Evolutionary conservation across 1,140 invertebrate genomes (phyloP).

Genomic region (Campoletis sonorensis): DNA sequence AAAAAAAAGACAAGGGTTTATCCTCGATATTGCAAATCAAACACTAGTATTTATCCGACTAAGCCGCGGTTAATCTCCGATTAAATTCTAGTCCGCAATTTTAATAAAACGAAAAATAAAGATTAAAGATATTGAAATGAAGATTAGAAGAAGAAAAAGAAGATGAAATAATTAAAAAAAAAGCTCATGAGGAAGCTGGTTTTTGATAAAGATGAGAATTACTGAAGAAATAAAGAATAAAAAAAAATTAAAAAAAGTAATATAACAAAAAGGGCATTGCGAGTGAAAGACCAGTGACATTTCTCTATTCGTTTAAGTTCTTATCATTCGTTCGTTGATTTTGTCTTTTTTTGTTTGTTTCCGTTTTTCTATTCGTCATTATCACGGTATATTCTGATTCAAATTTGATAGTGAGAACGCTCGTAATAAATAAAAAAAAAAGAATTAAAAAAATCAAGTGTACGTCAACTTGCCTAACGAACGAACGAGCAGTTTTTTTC

Average conservation of each 20-base stretch:
- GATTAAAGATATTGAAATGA: slow-evolving; percentile 56
- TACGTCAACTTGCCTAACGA: slow-evolving; percentile 55
- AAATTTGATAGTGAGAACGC: slow-evolving; percentile 24
- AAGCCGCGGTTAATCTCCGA: slow-evolving; percentile 73
- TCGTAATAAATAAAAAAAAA: slow-evolving; percentile 30
- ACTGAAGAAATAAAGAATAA: slow-evolving; percentile 51
- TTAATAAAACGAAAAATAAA: slow-evolving; percentile 45
- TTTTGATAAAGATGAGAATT: slow-evolving; percentile 20
- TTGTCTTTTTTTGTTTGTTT: slow-evolving; percentile 61
- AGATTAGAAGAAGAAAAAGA: slow-evolving; percentile 31
- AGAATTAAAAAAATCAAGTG: slow-evolving; percentile 49
- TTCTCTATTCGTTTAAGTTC: slow-evolving; percentile 39
- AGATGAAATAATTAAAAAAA: background rate
- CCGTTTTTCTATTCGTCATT: slow-evolving; percentile 52
- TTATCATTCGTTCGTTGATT: background rate
- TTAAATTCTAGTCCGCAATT: slow-evolving; percentile 75
- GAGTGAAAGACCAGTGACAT: slow-evolving; percentile 68
- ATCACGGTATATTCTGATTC: slow-evolving; percentile 41
- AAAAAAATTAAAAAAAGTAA: too few relatives aligned
- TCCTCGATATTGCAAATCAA: slow-evolving; percentile 73
- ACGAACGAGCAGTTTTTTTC: slow-evolving; percentile 35
- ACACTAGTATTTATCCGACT: slow-evolving; percentile 73
- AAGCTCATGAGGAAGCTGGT: background rate
- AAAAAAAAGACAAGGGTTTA: slow-evolving; percentile 51
- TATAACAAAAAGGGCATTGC: slow-evolving; percentile 67